These are phyloP conservation scores for Agapornis roseicollis DNA, from an alignment of 2,113 vertebrate genomes.

Conservation along the genomic window DNA sequence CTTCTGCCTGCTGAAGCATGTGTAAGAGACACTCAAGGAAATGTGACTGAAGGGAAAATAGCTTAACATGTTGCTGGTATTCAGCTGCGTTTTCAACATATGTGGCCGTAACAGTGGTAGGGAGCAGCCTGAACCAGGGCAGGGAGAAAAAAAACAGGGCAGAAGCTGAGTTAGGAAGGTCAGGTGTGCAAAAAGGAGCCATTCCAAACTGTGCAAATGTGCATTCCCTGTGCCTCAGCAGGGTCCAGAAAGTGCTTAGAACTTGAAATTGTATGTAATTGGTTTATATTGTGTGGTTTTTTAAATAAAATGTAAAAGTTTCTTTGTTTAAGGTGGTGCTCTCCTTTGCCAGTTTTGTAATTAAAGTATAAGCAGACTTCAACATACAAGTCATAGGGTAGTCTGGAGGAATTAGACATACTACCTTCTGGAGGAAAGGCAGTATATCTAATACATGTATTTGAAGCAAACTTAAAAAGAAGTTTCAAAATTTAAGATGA, in stretches of 20 bases:
- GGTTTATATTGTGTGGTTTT: not conserved
- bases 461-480: not conserved
- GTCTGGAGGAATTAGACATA: not conserved
- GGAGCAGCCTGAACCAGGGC: not conserved
- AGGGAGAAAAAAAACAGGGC: not conserved
- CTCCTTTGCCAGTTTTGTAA: not conserved
- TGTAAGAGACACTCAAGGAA: not conserved
- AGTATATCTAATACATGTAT: not conserved
- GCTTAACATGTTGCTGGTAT: not conserved
- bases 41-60: not conserved
- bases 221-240: not conserved
- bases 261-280: not conserved
- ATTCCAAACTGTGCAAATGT: not conserved
- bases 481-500: not conserved
- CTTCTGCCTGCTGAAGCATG: not conserved
- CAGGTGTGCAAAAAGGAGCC: not conserved
- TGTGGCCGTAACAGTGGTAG: not conserved
- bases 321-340: not conserved
- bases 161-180: not conserved
- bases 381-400: not conserved
- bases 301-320: slow-evolving; percentile 25
- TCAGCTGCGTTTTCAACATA: not conserved
- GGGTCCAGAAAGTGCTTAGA: not conserved
- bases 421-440: not conserved
- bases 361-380: not conserved